Percentiles rank a stretch among this genome's conserved stretches.
These are phyloP conservation scores for Paedocypris sp. DNA, from an alignment of 2,113 vertebrate genomes.

Conservation along the genomic window DNA sequence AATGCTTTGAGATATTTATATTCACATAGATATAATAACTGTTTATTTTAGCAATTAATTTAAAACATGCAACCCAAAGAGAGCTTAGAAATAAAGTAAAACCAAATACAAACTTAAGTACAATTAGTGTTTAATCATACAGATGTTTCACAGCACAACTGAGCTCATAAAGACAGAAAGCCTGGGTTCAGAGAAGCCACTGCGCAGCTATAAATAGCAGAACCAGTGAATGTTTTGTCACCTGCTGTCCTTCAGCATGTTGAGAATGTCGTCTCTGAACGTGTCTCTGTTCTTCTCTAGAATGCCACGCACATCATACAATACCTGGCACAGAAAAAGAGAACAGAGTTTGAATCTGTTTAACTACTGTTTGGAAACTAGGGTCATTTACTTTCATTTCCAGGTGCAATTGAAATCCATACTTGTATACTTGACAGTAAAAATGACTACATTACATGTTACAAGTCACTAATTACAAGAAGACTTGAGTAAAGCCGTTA, in stretches of 20 bases:
- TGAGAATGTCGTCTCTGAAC: slow-evolving; percentile 83
- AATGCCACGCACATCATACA: slow-evolving; percentile 78
- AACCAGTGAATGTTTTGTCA: slow-evolving; percentile 31
- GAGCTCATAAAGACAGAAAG: not conserved
- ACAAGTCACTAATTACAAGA: too few species aligned
- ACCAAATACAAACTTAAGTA: too few species aligned
- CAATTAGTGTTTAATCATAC: not conserved
- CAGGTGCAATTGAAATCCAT: too few species aligned
- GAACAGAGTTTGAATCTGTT: slow-evolving; percentile 14
- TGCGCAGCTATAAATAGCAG: not conserved
- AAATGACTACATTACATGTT: too few species aligned
- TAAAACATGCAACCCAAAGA: too few species aligned
- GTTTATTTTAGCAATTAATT: too few species aligned
- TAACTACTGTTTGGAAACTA: too few species aligned
- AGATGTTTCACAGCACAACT: not conserved
- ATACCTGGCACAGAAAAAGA: slow-evolving; percentile 57
- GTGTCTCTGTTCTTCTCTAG: slow-evolving; percentile 89
- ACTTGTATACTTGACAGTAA: too few species aligned
- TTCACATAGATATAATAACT: too few species aligned
- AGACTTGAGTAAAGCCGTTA: too few species aligned
- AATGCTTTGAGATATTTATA: not conserved
- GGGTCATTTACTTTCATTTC: too few species aligned
- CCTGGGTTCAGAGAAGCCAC: not conserved
- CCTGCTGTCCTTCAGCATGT: slow-evolving; percentile 87
- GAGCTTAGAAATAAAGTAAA: too few species aligned